phyloP scores from a whole-genome alignment of 2,113 vertebrate genomes.

The Scopus umbretta region DNA sequence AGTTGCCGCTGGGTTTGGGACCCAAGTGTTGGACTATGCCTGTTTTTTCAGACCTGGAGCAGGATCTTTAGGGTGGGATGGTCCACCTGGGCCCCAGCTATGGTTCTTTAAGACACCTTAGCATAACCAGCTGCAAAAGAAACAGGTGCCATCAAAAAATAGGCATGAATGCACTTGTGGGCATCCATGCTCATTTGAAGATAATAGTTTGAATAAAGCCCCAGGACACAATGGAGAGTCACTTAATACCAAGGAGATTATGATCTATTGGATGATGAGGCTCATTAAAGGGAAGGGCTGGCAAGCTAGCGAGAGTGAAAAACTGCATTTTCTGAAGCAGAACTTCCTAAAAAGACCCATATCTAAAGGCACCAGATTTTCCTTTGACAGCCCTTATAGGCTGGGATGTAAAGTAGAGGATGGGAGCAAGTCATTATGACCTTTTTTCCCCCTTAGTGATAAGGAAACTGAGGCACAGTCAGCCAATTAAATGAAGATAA shows the following conservation, averaged over 20 bases:
- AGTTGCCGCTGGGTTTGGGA: not conserved
- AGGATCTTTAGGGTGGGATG: not conserved
- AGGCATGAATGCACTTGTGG: not conserved
- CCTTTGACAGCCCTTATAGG: not conserved
- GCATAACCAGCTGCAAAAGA: not conserved
- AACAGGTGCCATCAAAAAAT: not conserved
- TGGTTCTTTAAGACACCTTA: not conserved
- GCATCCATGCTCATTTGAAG: not conserved
- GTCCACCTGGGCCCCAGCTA: not conserved
- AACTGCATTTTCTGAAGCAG: not conserved
- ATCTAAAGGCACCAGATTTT: not conserved
- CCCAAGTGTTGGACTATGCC: not conserved
- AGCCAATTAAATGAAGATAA: conserved; percentile 46
- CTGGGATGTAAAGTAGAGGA: not conserved
- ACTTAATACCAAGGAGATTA: conserved; percentile 14
- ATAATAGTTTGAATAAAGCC: not conserved
- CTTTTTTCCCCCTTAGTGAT: not conserved
- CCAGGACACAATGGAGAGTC: not conserved
- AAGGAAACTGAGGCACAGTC: conserved; percentile 50
- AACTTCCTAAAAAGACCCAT: not conserved
- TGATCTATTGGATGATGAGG: not conserved
- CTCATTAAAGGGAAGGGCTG: not conserved
- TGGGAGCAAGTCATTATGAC: not conserved
- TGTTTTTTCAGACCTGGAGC: not conserved
- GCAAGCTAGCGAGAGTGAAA: not conserved